Percentiles rank a stretch among this genome's conserved stretches.
phyloP scores from a whole-genome alignment of 2,888 invertebrate species.

The Onthophagus sagittarius region DNA sequence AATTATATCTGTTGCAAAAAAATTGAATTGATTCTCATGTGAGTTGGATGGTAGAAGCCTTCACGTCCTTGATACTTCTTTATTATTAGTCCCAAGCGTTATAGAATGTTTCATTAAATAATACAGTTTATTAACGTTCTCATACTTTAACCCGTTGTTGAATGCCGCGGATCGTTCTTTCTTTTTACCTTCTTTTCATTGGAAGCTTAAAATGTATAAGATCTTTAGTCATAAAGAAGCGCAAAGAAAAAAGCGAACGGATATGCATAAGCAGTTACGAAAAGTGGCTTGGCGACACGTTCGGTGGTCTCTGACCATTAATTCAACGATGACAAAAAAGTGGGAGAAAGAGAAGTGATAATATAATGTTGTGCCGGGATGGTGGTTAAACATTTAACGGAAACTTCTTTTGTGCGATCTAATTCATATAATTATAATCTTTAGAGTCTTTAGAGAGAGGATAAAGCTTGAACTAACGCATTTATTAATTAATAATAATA shows the following conservation, averaged over 20 bases:
- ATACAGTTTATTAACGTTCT: conserved; percentile 7
- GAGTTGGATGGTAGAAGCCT: background rate
- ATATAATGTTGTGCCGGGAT: background rate
- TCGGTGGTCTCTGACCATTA: background rate
- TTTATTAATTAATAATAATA: background rate
- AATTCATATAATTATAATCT: background rate
- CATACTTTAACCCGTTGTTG: background rate
- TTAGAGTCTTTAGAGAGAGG: background rate
- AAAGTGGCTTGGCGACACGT: background rate
- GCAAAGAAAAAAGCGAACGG: background rate
- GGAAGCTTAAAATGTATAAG: background rate
- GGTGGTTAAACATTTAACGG: background rate
- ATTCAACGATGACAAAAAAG: background rate
- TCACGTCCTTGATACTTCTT: background rate
- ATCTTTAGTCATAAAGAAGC: background rate
- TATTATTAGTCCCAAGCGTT: background rate
- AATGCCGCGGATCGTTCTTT: background rate
- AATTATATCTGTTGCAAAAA: background rate
- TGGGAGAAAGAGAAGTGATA: background rate
- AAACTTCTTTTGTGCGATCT: background rate
- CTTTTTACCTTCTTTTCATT: background rate
- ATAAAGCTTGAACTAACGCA: background rate
- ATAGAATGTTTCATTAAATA: conserved; percentile 8
- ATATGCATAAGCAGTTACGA: conserved; percentile 9
- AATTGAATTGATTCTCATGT: background rate